Base-by-base conservation (phyloP, 2,888 invertebrate species). In the Palloptera scutellata region DNA sequence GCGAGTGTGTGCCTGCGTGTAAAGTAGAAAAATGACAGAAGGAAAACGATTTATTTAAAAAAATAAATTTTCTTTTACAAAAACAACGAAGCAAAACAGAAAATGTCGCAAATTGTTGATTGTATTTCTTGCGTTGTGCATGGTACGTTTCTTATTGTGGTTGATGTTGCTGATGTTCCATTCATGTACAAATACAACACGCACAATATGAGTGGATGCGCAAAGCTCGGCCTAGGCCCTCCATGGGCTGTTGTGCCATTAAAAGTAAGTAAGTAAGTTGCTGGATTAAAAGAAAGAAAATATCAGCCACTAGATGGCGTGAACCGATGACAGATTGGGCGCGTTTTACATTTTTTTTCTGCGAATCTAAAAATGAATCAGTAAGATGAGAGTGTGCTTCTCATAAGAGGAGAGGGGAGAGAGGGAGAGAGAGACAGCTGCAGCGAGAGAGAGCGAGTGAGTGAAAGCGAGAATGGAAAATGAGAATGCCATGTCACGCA, bases 61-160 rank as follows among this genome's bases (percentile, higher is more conserved):
- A 53, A 53, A 17, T 11, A 17, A 30, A 30, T 2, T 30, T 30
- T 30, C 6, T 30, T 30, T 30, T 17, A 53, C 19, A 19, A 53
- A 53, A 53, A 12, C 30, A 30, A 30, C 30, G 6, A 30, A 30
- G n/a, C n/a, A 30, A 30, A 4, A 30, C 2, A 30, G 30, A 6
- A 30, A 53, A 13, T 53, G 53, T 53, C 53, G 53, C 53, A 53
- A 53, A 53, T 53, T 17, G 53, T 53, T 53, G 53, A 53, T 53
- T n/a, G 13, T 53, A 19, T 13, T 53, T 1, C 3, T 15, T 11
- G 15, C 53, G 15, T 11, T 48, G 8, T n/a, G 48, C 15, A 8
- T 48, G 48, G 48, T 48, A 48, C 8, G 48, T 48, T 9, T 30
- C 30, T 30, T 30, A 6, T 30, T 30, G 30, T 30, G 2, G 30